These are phyloP conservation scores for Marisa cornuarietis DNA, from an alignment of 1,140 invertebrate species.

Conservation along the genomic window DNA sequence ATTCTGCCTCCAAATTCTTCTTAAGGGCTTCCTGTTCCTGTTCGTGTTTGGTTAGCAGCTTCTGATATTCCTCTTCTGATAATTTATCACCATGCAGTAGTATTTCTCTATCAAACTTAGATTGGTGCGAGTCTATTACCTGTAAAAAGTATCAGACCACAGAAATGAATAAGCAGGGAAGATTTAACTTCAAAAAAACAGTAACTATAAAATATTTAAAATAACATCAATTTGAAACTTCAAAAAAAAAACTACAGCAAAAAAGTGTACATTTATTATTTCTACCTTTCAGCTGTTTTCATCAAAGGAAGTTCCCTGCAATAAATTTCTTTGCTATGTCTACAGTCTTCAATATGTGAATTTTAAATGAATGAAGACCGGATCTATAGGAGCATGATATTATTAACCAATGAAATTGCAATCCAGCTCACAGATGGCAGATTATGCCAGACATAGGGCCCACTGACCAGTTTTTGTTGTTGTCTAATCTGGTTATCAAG, in stretches of 20 bases:
- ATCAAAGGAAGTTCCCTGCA: too few species aligned
- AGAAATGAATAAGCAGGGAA: not conserved
- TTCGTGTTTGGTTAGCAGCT: constrained; percentile 51
- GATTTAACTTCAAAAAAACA: not conserved
- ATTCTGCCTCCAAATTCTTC: constrained; percentile 50
- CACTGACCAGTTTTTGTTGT: constrained; percentile 58
- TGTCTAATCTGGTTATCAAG: constrained; percentile 50
- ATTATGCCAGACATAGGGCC: not conserved
- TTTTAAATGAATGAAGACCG: too few species aligned
- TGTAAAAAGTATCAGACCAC: constrained; percentile 16
- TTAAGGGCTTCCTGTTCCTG: constrained; percentile 51
- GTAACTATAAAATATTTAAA: too few species aligned
- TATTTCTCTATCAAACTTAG: constrained; percentile 60
- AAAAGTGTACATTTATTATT: too few species aligned
- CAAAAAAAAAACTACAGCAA: too few species aligned
- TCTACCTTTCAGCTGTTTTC: too few species aligned
- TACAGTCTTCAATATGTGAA: too few species aligned
- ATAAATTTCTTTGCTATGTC: too few species aligned
- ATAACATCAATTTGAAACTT: too few species aligned
- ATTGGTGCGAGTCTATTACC: constrained; percentile 53
- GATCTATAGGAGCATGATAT: too few species aligned
- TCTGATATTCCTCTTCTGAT: constrained; percentile 54
- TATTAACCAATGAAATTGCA: too few species aligned
- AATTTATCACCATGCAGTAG: constrained; percentile 52
- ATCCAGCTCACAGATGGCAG: too few species aligned